phyloP scores from a whole-genome alignment of 2,888 invertebrate genomes.

The Lamellibrachia columna region DNA sequence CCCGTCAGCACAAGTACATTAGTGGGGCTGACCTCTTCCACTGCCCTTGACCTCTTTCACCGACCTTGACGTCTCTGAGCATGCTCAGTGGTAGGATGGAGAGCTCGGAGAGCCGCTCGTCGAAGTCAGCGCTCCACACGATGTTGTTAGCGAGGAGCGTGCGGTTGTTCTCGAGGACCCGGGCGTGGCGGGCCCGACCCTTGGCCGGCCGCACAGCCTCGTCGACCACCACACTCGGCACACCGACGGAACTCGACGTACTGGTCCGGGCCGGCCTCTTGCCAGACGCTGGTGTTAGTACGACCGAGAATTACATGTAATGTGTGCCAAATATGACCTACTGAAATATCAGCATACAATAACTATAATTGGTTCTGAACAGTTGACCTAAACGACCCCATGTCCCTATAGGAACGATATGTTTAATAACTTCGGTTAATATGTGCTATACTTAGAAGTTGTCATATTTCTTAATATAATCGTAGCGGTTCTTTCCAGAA shows the following conservation, averaged over 20 bases:
- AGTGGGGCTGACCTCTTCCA: neutral
- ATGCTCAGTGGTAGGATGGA: neutral
- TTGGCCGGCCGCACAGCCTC: neutral
- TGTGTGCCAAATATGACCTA: too few species aligned
- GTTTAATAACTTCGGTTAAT: too few species aligned
- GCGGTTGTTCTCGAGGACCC: neutral
- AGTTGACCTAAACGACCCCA: too few species aligned
- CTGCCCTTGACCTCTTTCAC: neutral
- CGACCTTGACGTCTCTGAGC: neutral
- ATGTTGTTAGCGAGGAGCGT: neutral
- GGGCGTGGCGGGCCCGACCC: neutral
- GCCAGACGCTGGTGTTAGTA: neutral
- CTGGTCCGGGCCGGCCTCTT: neutral
- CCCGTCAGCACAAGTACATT: neutral
- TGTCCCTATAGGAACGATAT: too few species aligned
- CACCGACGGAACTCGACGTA: neutral
- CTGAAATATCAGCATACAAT: too few species aligned
- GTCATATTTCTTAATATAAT: too few species aligned
- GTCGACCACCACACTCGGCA: neutral
- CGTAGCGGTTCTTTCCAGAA: too few species aligned
- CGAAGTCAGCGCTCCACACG: neutral
- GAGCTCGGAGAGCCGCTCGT: neutral
- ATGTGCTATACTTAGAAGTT: too few species aligned
- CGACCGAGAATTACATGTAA: too few species aligned
- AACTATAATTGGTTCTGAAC: too few species aligned